phyloP scores from a whole-genome alignment of 2,113 vertebrate genomes.

The Triplophysa tibetana region DNA sequence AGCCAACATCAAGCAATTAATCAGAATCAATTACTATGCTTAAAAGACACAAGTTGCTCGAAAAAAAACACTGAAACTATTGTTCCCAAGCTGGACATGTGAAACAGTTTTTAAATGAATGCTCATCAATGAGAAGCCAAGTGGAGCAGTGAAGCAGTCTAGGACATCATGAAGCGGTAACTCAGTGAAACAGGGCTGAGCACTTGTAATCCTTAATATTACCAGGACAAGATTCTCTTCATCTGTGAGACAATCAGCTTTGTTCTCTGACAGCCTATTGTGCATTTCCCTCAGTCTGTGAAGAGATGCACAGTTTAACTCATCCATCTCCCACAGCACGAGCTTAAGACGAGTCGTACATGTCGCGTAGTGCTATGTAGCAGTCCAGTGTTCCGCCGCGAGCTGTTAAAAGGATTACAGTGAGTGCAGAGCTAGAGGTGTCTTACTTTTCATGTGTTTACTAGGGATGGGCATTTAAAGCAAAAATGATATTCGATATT shows the following conservation, averaged over 20 bases:
- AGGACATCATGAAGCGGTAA: constrained; percentile 29
- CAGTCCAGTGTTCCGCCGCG: constrained; percentile 1
- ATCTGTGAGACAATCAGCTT: constrained; percentile 47
- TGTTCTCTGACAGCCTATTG: constrained; percentile 38
- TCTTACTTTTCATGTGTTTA: neutral
- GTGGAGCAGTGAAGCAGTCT: constrained; percentile 43
- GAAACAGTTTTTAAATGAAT: constrained; percentile 13
- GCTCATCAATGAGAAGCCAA: constrained; percentile 13
- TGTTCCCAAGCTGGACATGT: neutral
- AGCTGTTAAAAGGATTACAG: neutral
- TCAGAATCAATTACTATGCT: constrained; percentile 8
- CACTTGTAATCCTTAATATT: constrained; percentile 71
- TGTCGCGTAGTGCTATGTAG: constrained; percentile 12
- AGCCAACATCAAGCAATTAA: neutral
- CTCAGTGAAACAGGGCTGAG: constrained; percentile 63
- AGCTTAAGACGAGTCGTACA: constrained; percentile 19
- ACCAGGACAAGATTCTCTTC: constrained; percentile 61
- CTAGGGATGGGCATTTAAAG: too few relatives aligned
- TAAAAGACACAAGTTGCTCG: neutral
- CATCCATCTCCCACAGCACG: constrained; percentile 27
- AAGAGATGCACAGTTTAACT: constrained; percentile 24
- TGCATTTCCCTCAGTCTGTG: constrained; percentile 33
- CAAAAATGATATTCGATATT: too few relatives aligned
- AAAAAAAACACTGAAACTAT: neutral
- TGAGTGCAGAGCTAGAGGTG: neutral